Conservation (phyloP, 2,113 vertebrate genomes). For the Macheiramphus alcinus region DNA sequence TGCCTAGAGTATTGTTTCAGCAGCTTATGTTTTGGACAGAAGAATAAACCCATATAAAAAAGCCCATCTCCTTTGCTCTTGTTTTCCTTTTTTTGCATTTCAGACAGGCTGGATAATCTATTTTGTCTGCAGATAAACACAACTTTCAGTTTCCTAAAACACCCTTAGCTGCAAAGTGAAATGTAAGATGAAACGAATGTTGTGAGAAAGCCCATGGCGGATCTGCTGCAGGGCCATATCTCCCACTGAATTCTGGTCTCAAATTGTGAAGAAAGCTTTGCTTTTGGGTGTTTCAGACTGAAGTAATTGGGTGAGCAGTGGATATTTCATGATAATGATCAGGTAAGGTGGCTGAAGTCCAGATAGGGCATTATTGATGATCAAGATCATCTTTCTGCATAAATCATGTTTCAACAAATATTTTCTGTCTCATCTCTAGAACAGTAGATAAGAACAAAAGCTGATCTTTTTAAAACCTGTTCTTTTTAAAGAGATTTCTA, state of each 20-base stretch:
- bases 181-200: neutral
- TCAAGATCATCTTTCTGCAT: neutral
- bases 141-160: neutral
- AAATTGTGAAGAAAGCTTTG: neutral
- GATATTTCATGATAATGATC: neutral
- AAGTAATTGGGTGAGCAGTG: neutral
- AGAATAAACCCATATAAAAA: neutral
- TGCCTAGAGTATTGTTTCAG: neutral
- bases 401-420: neutral
- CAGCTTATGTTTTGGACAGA: neutral
- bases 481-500: neutral
- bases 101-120: neutral
- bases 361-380: neutral
- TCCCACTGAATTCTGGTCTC: neutral
- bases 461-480: neutral
- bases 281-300: neutral
- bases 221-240: neutral
- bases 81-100: neutral
- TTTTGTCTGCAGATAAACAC: neutral
- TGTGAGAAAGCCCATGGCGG: neutral
- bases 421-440: neutral
- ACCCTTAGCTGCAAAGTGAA: neutral
- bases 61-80: neutral
- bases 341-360: neutral
- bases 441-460: neutral